Evolutionary conservation across 2,113 vertebrate species (phyloP).

Genomic region (Sterrhoptilus dennistouni): DNA sequence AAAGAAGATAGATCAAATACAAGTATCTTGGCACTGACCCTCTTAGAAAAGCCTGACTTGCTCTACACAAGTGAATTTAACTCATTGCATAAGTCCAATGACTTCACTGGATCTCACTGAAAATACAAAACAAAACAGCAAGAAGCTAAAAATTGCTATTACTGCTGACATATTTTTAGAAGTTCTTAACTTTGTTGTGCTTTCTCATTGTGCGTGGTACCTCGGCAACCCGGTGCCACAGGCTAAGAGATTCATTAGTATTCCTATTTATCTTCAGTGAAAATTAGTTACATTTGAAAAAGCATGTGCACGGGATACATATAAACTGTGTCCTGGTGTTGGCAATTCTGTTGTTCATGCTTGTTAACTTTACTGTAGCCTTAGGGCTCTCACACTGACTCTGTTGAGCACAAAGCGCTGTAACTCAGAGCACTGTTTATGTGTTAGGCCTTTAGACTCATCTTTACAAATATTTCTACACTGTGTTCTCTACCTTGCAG

Average conservation of each 20-base stretch:
- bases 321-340: conserved; percentile 7
- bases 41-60: neutral
- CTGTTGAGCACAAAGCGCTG: neutral
- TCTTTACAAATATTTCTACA: neutral
- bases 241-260: neutral
- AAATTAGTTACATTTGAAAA: conserved; percentile 39
- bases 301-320: neutral
- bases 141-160: neutral
- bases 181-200: neutral
- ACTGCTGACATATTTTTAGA: neutral
- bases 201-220: neutral
- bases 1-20: neutral
- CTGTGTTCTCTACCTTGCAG: neutral
- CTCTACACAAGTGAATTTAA: neutral
- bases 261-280: neutral
- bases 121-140: neutral
- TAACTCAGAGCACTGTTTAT: neutral
- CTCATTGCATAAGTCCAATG: neutral
- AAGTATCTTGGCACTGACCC: neutral
- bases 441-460: neutral
- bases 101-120: neutral
- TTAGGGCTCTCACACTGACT: neutral
- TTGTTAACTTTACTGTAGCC: conserved; percentile 25
- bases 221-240: neutral
- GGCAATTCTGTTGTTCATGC: conserved; percentile 7